These are phyloP conservation scores for Chromobotia macracanthus DNA, from an alignment of 2,797 vertebrate genomes.

Conservation along the genomic window DNA sequence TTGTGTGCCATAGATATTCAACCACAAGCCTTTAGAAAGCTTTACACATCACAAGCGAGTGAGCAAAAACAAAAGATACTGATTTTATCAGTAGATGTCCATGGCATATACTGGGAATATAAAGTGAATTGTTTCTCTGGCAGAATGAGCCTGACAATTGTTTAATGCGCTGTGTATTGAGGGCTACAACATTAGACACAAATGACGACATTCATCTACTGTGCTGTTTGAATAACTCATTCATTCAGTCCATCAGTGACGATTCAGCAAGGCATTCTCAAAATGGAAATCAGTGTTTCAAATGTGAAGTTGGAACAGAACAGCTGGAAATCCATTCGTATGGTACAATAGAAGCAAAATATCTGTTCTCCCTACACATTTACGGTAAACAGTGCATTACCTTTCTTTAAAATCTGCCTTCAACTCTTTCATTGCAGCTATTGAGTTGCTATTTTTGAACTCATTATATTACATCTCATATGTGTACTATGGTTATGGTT, in stretches of 20 bases:
- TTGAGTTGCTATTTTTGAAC: background rate
- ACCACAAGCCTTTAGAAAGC: background rate
- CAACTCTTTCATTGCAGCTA: background rate
- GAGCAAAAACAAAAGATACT: slow-evolving; percentile 9
- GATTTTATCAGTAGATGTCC: slow-evolving; percentile 12
- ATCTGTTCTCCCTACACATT: background rate
- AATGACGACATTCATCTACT: slow-evolving; percentile 23
- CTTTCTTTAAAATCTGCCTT: background rate
- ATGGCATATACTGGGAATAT: background rate
- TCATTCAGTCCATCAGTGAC: slow-evolving; percentile 25
- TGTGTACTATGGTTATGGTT: background rate
- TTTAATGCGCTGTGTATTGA: slow-evolving; percentile 1
- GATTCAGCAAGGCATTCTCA: slow-evolving; percentile 6
- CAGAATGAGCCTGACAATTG: background rate
- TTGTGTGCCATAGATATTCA: background rate
- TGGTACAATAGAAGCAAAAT: slow-evolving; percentile 2
- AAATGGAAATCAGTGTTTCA: slow-evolving; percentile 9
- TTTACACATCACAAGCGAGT: background rate
- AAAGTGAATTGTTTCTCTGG: background rate
- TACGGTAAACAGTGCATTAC: background rate
- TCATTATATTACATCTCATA: background rate
- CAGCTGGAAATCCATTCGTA: slow-evolving; percentile 3
- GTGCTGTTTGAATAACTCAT: slow-evolving; percentile 16
- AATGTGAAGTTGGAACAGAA: slow-evolving; percentile 16
- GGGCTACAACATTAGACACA: slow-evolving; percentile 2